These are phyloP conservation scores for Heterohyrax brucei DNA, from an alignment of 2,797 vertebrate genomes.

Conservation along the genomic window DNA sequence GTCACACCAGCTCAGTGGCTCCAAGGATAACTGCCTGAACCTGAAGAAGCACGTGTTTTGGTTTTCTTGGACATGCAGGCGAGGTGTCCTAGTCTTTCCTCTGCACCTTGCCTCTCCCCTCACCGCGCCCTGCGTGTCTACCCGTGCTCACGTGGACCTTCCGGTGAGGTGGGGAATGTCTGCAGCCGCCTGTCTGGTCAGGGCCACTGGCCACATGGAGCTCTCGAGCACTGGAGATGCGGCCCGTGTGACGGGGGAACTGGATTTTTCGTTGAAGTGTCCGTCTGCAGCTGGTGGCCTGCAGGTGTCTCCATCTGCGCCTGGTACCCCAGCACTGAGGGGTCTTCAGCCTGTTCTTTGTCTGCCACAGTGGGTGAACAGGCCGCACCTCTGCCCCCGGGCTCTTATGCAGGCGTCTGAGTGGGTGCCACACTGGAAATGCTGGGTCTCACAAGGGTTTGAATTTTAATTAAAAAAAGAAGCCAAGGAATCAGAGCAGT, in stretches of 20 bases:
- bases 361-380: rapidly evolving
- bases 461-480: no score
- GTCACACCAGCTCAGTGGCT: no score
- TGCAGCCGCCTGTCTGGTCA: background rate
- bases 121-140: rapidly evolving
- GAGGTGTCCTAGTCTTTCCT: rapidly evolving
- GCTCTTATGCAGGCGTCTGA: background rate
- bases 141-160: rapidly evolving
- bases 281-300: rapidly evolving
- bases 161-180: rapidly evolving
- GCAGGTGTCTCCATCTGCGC: background rate
- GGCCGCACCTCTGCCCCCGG: background rate
- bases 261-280: no score
- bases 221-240: background rate
- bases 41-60: background rate
- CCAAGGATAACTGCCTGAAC: background rate
- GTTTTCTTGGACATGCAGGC: rapidly evolving
- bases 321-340: background rate
- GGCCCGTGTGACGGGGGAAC: background rate
- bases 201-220: background rate
- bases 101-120: no score
- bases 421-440: rapidly evolving
- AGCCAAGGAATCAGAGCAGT: no score
- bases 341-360: no score
- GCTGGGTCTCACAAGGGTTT: background rate